These are phyloP conservation scores for Neopelma chrysocephalum DNA, from an alignment of 2,797 vertebrate species.

Conservation along the genomic window DNA sequence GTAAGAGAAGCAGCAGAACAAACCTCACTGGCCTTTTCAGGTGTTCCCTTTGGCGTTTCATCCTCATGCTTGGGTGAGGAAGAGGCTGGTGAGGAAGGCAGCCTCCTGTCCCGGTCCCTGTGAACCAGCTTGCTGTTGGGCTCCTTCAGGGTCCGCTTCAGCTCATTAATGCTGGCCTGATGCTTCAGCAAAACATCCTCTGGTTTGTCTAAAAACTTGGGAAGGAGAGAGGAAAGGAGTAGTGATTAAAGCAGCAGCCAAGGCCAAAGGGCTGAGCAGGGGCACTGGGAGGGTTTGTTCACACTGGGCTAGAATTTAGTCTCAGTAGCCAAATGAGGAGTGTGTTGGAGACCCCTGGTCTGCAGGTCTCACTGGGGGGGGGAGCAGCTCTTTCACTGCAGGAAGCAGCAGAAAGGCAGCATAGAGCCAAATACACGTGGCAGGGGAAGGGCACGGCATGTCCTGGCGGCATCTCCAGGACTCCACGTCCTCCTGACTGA, in stretches of 20 bases:
- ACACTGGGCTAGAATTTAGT: background rate
- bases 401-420: background rate
- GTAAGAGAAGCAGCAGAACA: slow-evolving; percentile 29
- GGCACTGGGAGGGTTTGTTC: background rate
- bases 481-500: background rate
- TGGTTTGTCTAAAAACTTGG: slow-evolving; percentile 95
- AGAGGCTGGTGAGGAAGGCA: slow-evolving; percentile 89
- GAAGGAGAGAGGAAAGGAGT: slow-evolving; percentile 4
- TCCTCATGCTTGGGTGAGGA: slow-evolving; percentile 83
- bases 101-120: slow-evolving; percentile 83
- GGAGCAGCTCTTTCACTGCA: background rate
- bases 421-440: accelerated
- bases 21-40: slow-evolving; percentile 85
- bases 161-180: slow-evolving; percentile 98
- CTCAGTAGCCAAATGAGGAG: background rate
- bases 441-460: background rate
- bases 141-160: slow-evolving; percentile 94
- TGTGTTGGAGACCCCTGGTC: background rate
- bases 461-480: background rate
- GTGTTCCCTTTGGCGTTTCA: slow-evolving; percentile 82
- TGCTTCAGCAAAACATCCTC: slow-evolving; percentile 96
- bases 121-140: slow-evolving; percentile 95
- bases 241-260: background rate
- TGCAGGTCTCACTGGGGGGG: background rate
- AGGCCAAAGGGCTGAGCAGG: background rate